These are phyloP conservation scores for Coelopa pilipes DNA, from an alignment of 2,888 invertebrate species.

Conservation along the genomic window DNA sequence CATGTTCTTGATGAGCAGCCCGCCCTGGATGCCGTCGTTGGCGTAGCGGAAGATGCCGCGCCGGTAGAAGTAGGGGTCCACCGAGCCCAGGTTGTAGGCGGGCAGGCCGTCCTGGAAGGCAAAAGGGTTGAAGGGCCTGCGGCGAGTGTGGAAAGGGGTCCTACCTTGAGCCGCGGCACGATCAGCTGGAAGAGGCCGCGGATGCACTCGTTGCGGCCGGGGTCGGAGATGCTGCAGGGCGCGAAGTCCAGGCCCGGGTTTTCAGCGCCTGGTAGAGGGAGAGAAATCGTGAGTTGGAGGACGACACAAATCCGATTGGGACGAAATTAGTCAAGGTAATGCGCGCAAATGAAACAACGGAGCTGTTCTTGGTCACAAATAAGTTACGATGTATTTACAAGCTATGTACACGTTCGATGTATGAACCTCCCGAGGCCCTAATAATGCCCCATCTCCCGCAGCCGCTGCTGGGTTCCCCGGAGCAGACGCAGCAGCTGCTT, in stretches of 20 bases:
- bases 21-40: constrained; percentile 62
- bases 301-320: neutral
- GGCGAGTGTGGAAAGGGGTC: too few species aligned
- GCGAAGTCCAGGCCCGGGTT: constrained; percentile 45
- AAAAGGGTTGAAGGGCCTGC: too few species aligned
- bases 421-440: too few species aligned
- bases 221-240: constrained; percentile 71
- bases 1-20: constrained; percentile 62
- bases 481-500: too few species aligned
- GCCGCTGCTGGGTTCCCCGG: too few species aligned
- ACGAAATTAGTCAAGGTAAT: too few species aligned
- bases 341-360: too few species aligned
- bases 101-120: constrained; percentile 50
- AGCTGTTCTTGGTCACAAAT: too few species aligned
- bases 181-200: constrained; percentile 69
- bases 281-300: neutral
- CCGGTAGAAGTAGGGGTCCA: constrained; percentile 62
- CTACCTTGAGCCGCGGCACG: constrained; percentile 62
- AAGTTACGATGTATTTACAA: too few species aligned
- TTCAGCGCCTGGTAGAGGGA: constrained; percentile 43
- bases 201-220: constrained; percentile 71
- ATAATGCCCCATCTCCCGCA: too few species aligned
- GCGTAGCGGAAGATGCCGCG: constrained; percentile 63
- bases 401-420: too few species aligned
- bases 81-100: constrained; percentile 54